A percentile compares a stretch with the other conserved stretches of the same genome.
Conservation (phyloP, 2,797 vertebrate species). For the Chelonia mydas region DNA sequence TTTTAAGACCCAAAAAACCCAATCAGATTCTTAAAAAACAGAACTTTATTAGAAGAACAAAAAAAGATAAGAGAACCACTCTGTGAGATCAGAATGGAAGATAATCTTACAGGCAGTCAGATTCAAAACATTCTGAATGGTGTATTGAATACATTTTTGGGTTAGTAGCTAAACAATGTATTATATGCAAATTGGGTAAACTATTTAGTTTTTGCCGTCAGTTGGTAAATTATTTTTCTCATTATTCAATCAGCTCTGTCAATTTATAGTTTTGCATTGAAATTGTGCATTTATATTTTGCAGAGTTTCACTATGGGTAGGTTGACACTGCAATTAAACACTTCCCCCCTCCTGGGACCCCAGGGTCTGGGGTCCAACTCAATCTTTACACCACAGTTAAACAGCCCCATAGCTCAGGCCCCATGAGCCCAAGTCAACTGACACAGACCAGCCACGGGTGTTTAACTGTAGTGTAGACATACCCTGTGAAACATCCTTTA, state of each 20-base stretch:
- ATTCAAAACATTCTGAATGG: background rate
- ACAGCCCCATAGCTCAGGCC: background rate
- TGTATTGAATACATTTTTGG: too few species aligned
- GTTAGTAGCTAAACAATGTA: background rate
- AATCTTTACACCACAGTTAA: background rate
- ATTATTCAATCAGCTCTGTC: background rate
- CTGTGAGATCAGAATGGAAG: too few species aligned
- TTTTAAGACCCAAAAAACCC: too few species aligned
- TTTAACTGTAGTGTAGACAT: background rate
- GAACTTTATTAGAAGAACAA: too few species aligned
- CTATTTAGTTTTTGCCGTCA: background rate
- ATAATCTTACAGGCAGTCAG: too few species aligned
- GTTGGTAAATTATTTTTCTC: background rate
- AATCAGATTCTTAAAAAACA: too few species aligned
- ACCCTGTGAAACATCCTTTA: background rate
- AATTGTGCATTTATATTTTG: background rate
- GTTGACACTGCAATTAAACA: background rate
- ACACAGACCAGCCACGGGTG: background rate
- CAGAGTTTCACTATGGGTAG: background rate
- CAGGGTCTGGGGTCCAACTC: background rate
- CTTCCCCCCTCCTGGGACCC: too few species aligned
- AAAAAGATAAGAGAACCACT: too few species aligned
- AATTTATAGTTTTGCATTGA: background rate
- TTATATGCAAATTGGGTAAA: background rate
- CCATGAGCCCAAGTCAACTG: background rate